Percentiles rank a stretch among this genome's conserved stretches.
phyloP scores from a whole-genome alignment of 2,797 vertebrate species.

The Myiotriccus ornatus region DNA sequence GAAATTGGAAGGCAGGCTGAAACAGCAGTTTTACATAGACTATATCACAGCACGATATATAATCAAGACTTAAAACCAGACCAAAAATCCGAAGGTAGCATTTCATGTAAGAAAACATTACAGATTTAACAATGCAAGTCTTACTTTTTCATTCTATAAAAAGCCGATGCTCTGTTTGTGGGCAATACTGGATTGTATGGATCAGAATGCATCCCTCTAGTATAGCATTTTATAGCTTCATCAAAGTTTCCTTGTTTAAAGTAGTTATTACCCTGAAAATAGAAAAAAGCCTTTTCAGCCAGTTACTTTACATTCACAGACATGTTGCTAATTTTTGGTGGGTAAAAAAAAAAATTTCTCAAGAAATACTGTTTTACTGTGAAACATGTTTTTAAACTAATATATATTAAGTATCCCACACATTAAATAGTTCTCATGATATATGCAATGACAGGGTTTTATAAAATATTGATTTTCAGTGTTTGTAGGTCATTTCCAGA shows the following conservation, averaged over 20 bases:
- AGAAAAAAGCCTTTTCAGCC: not conserved
- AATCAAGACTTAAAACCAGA: not conserved
- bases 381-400: not conserved
- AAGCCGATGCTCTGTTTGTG: slow-evolving; percentile 91
- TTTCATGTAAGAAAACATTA: not conserved
- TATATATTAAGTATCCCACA: not conserved
- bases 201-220: slow-evolving; percentile 89
- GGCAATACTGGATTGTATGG: slow-evolving; percentile 90
- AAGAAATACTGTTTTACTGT: not conserved
- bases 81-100: not conserved
- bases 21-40: not conserved
- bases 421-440: not conserved
- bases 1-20: not conserved
- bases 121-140: not conserved
- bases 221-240: slow-evolving; percentile 91
- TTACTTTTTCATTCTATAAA: slow-evolving; percentile 92
- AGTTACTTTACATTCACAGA: not conserved
- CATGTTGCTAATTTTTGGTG: not conserved
- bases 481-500: not conserved
- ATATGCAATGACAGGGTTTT: not conserved
- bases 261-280: slow-evolving; percentile 84
- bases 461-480: not conserved
- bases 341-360: not conserved
- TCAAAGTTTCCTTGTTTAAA: slow-evolving; percentile 92
- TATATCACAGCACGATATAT: not conserved